phyloP scores from a whole-genome alignment of 2,797 vertebrate species.

The Lepus oiostolus region DNA sequence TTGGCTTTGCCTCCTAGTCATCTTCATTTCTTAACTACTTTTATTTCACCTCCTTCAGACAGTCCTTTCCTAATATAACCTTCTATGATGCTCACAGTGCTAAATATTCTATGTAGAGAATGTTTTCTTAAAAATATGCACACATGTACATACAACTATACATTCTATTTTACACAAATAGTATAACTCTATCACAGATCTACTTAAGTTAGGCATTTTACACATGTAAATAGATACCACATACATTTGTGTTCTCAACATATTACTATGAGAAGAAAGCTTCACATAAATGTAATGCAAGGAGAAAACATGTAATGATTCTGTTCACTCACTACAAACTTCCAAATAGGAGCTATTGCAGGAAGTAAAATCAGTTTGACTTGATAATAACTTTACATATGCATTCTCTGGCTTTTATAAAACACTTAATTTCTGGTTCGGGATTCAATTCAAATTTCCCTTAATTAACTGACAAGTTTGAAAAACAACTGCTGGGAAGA shows the following conservation, averaged over 20 bases:
- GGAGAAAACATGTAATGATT: constrained; percentile 38
- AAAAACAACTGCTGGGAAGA: constrained; percentile 71
- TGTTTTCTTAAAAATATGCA: background rate
- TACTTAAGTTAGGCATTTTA: constrained; percentile 36
- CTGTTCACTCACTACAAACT: constrained; percentile 41
- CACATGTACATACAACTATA: background rate
- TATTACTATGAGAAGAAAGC: background rate
- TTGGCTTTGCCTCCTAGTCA: background rate
- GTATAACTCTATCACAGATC: background rate
- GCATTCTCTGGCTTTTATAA: constrained; percentile 62
- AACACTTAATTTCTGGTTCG: constrained; percentile 65
- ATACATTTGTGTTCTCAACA: background rate
- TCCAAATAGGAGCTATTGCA: constrained; percentile 61
- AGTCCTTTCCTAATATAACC: background rate
- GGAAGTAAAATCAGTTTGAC: constrained; percentile 52
- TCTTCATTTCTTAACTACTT: background rate
- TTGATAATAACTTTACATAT: constrained; percentile 59
- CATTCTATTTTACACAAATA: background rate
- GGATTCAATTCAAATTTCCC: constrained; percentile 55
- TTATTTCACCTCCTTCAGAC: background rate
- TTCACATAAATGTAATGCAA: background rate
- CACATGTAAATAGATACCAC: background rate
- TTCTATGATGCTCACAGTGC: background rate
- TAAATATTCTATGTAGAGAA: background rate
- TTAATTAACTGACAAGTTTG: constrained; percentile 76